Conservation (phyloP, 2,113 vertebrate genomes). For the Strix uralensis region DNA sequence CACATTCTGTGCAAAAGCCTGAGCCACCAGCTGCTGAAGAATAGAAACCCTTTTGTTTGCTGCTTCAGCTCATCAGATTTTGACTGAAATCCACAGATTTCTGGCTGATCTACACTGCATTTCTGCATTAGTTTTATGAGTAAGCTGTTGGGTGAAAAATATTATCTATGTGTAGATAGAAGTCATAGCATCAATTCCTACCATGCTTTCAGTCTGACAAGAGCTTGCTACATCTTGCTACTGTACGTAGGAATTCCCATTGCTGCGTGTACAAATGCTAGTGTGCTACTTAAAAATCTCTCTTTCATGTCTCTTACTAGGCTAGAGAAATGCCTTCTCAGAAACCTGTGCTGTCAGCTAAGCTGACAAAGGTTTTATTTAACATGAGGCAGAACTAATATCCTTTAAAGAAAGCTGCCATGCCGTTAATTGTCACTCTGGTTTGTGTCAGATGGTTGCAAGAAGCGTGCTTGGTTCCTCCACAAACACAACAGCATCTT, state of each 20-base stretch:
- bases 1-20: neutral
- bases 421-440: slow-evolving; percentile 44
- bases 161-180: neutral
- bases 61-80: neutral
- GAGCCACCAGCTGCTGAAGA: neutral
- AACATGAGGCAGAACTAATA: slow-evolving; percentile 21
- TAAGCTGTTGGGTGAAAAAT: slow-evolving; percentile 20
- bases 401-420: slow-evolving; percentile 38
- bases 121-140: slow-evolving; percentile 15
- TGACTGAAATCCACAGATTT: slow-evolving; percentile 20
- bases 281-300: neutral
- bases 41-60: slow-evolving; percentile 14
- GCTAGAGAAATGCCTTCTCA: neutral
- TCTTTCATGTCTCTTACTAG: neutral
- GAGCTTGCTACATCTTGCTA: neutral
- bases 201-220: neutral
- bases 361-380: slow-evolving; percentile 29
- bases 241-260: neutral
- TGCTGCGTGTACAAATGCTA: neutral
- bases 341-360: slow-evolving; percentile 26
- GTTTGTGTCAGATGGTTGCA: slow-evolving; percentile 58
- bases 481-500: slow-evolving; percentile 59
- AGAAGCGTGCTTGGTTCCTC: slow-evolving; percentile 39
- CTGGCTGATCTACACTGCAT: neutral
- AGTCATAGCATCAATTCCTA: neutral